Percentiles rank a stretch among this genome's conserved stretches.
Evolutionary conservation across 2,888 invertebrate genomes (phyloP).

Genomic region (Drosophila seclusa): DNA sequence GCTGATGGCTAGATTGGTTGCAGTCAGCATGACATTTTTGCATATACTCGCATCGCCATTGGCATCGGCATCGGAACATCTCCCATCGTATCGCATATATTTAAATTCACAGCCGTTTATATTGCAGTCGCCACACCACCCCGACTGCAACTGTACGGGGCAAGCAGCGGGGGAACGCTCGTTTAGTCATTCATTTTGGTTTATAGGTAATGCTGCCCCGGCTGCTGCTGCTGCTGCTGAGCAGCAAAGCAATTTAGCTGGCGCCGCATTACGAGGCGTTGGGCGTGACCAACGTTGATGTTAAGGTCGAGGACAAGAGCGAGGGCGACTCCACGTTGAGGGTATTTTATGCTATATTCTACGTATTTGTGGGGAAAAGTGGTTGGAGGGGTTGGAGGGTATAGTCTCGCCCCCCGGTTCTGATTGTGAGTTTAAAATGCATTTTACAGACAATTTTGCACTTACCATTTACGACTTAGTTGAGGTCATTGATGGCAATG

Average conservation of each 20-base stretch:
- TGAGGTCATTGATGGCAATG: slow-evolving; percentile 61
- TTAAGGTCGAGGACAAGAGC: slow-evolving; percentile 45
- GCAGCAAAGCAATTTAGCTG: slow-evolving; percentile 67
- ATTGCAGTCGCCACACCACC: slow-evolving; percentile 16
- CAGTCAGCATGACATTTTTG: slow-evolving; percentile 55
- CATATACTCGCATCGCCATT: slow-evolving; percentile 32
- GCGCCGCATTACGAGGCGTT: slow-evolving; percentile 54
- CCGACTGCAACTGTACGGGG: background rate
- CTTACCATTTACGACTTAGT: slow-evolving; percentile 71
- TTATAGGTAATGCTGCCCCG: slow-evolving; percentile 60
- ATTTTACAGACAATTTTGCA: slow-evolving; percentile 69
- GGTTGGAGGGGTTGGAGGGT: background rate
- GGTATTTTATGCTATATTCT: slow-evolving; percentile 22
- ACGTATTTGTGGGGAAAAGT: slow-evolving; percentile 4
- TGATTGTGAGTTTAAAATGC: slow-evolving; percentile 61
- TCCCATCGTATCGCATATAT: slow-evolving; percentile 47
- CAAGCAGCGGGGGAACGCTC: slow-evolving; percentile 26
- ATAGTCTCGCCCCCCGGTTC: background rate
- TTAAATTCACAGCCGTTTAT: slow-evolving; percentile 63
- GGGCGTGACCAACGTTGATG: slow-evolving; percentile 46
- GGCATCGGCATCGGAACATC: slow-evolving; percentile 22
- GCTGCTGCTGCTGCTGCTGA: slow-evolving; percentile 23
- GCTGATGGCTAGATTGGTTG: slow-evolving; percentile 38
- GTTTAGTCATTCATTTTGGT: slow-evolving; percentile 73
- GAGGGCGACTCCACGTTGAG: slow-evolving; percentile 16